Base-by-base conservation (phyloP, 2,113 vertebrate species). In the Chaetorhynchus papuensis region DNA sequence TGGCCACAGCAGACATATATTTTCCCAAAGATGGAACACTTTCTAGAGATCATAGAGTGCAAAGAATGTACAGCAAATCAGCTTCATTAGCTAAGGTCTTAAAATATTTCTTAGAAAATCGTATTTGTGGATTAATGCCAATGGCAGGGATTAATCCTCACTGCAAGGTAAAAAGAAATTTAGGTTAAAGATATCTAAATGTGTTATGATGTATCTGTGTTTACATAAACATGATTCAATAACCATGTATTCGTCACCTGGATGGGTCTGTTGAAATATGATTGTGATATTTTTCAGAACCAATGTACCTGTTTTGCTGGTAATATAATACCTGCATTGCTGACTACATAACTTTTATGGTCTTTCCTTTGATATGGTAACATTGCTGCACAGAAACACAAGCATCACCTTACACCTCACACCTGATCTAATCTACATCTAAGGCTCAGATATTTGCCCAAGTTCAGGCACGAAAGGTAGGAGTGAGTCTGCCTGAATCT, bases 331-430 rank as follows among this genome's bases (percentile, higher is more conserved):
- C 16, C n/a, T 45, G 21, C 19, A 10, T 31, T 76, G 24, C 31
- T 81, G 39, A 13, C 41, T 63, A 31, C 17, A 35, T 50, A 22
- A 26, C 19, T 47, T 83, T n/a, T 47, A 6, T 9, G 75, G 15
- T 9, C 30, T 61, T 65, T 41, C 30, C 27, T 83, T 68, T 41
- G 18, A 11, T 42, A 42, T 1, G 10, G 28, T 57, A 33, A 26
- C 33, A 35, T 11, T 49, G 37, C 50, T 83, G 31, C 27, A n/a
- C 76, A 93, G 49, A 88, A 91, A 44, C 61, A 61, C 22, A 65
- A 60, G 6, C 15, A 83, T 27, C 75, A 20, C 16, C 35, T 68
- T 47, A 26, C 0, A 0, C 33, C 23, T 9, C 6, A 1, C 7
- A 35, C 21, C 11, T 78, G 65, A 56, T 28, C 19, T 52, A 35